Evolutionary conservation across 1,140 invertebrate genomes (phyloP).

Genomic region (Telenomus remus): DNA sequence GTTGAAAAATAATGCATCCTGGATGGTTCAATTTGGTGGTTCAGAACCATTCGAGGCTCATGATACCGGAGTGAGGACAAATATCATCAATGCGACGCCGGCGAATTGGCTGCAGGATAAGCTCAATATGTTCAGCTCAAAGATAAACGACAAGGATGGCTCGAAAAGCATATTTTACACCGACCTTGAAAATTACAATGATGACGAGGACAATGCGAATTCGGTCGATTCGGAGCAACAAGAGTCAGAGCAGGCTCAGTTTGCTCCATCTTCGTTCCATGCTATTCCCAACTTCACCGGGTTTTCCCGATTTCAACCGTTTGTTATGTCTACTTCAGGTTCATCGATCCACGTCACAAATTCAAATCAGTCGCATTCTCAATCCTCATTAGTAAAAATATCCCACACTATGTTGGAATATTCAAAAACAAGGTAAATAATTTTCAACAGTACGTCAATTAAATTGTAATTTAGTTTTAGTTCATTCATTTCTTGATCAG

Average conservation of each 20-base stretch:
- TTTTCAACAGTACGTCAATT: neutral
- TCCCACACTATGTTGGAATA: slow-evolving; percentile 72
- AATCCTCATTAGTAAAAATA: slow-evolving; percentile 67
- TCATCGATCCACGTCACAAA: slow-evolving; percentile 59
- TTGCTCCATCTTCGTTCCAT: slow-evolving; percentile 66
- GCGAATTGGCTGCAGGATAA: slow-evolving; percentile 25
- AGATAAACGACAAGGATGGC: slow-evolving; percentile 60
- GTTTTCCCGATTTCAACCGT: slow-evolving; percentile 70
- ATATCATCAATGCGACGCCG: neutral
- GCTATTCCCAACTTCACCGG: slow-evolving; percentile 68
- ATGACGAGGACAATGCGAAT: slow-evolving; percentile 43
- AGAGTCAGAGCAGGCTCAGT: slow-evolving; percentile 66
- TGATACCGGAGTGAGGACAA: neutral
- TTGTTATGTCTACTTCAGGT: slow-evolving; percentile 69
- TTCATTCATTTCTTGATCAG: too few species aligned
- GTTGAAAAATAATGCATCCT: slow-evolving; percentile 69
- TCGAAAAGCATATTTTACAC: slow-evolving; percentile 72
- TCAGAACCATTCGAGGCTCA: slow-evolving; percentile 65
- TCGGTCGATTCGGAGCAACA: slow-evolving; percentile 36
- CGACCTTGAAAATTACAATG: slow-evolving; percentile 62
- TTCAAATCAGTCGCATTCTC: slow-evolving; percentile 62
- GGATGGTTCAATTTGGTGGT: slow-evolving; percentile 64
- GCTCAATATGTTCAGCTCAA: slow-evolving; percentile 72
- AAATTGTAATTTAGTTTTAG: too few species aligned
- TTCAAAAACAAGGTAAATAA: slow-evolving; percentile 67